Conservation (phyloP, 2,888 invertebrate species). For the Euzophera pinguis region DNA sequence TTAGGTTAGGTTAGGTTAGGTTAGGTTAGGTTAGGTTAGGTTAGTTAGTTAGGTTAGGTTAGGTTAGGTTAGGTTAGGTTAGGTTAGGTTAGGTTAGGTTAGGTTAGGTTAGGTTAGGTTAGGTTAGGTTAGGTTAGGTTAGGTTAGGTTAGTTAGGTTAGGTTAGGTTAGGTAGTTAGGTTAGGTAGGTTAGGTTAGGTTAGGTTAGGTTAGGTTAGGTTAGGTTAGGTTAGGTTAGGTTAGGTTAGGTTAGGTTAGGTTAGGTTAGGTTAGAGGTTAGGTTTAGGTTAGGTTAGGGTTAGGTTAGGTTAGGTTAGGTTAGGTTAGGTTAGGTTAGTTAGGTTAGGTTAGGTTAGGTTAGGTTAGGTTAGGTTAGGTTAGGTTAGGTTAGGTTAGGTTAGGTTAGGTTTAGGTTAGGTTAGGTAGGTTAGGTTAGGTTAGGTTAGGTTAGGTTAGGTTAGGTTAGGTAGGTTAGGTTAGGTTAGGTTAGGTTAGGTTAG, state of each 20-base stretch:
- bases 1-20: slow-evolving; percentile 20
- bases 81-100: slow-evolving; percentile 15
- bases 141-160: slow-evolving; percentile 19
- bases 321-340: slow-evolving; percentile 21
- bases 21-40: slow-evolving; percentile 17
- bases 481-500: slow-evolving; percentile 21
- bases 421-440: slow-evolving; percentile 16
- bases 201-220: slow-evolving; percentile 23
- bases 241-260: slow-evolving; percentile 20
- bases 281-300: slow-evolving; percentile 25
- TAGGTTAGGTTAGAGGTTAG: slow-evolving; percentile 17
- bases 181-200: slow-evolving; percentile 23
- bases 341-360: slow-evolving; percentile 23
- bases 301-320: slow-evolving; percentile 14
- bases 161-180: slow-evolving; percentile 22
- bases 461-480: slow-evolving; percentile 24
- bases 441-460: slow-evolving; percentile 18
- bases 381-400: slow-evolving; percentile 16
- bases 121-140: slow-evolving; percentile 19
- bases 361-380: slow-evolving; percentile 15
- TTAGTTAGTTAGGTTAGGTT: slow-evolving; percentile 19
- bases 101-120: slow-evolving; percentile 20
- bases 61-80: slow-evolving; percentile 20
- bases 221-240: slow-evolving; percentile 20
- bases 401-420: slow-evolving; percentile 17